Evolutionary conservation across 1,140 invertebrate genomes (phyloP).

Genomic region (Varroa destructor): DNA sequence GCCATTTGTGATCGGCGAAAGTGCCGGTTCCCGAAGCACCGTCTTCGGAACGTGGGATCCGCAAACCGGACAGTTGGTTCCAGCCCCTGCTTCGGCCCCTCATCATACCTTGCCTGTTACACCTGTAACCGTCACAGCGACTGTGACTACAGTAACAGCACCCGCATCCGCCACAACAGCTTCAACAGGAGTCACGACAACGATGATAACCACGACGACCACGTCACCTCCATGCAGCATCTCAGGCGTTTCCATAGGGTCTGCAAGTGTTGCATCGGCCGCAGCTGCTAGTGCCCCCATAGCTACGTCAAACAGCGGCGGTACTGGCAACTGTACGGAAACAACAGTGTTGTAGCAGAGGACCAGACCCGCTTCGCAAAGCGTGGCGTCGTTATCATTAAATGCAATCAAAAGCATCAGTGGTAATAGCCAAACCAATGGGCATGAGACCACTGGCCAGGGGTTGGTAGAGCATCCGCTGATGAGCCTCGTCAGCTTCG

Average conservation of each 20-base stretch:
- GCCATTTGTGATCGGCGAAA: conserved; percentile 24
- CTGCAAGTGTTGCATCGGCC: no score
- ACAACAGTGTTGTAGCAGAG: conserved; percentile 23
- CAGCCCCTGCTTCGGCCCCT: no score
- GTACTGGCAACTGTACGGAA: neutral
- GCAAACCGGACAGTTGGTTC: conserved; percentile 16
- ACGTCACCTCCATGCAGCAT: neutral
- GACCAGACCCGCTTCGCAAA: conserved; percentile 9
- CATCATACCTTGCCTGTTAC: no score
- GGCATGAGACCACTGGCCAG: no score
- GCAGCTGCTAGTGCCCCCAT: no score
- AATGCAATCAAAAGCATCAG: neutral
- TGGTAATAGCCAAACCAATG: neutral
- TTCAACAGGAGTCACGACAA: neutral
- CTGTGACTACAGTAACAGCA: neutral
- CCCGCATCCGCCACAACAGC: neutral
- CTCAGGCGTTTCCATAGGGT: no score
- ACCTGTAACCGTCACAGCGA: no score
- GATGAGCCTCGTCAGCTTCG: no score
- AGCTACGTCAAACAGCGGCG: no score
- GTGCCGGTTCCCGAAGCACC: conserved; percentile 5
- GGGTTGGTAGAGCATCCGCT: no score
- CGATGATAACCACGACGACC: neutral
- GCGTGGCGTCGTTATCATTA: neutral
- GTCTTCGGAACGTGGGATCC: conserved; percentile 27